A percentile compares a stretch with the other conserved stretches of the same genome.
Conservation (phyloP, 2,888 invertebrate species). For the Pterostichus niger region DNA sequence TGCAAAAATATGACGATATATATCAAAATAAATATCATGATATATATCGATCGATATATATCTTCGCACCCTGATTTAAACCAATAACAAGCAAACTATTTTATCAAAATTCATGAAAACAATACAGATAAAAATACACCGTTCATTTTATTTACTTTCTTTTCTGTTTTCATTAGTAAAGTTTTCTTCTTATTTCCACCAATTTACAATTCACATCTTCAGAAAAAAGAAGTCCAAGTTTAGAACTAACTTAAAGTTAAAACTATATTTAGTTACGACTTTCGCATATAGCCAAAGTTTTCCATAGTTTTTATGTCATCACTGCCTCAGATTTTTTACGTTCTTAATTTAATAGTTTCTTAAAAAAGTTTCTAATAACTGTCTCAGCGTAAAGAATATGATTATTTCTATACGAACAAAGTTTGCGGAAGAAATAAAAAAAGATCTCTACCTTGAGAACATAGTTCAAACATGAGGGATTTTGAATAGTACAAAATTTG, state of each 20-base stretch:
- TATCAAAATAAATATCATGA: too few species aligned
- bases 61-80: too few species aligned
- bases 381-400: slow-evolving; percentile 22
- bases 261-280: slow-evolving; percentile 52
- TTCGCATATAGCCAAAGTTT: slow-evolving; percentile 38
- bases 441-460: not conserved
- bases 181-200: slow-evolving; percentile 6
- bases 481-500: slow-evolving; percentile 29
- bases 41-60: too few species aligned
- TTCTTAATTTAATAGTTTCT: slow-evolving; percentile 36
- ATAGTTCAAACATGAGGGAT: not conserved
- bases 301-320: slow-evolving; percentile 4
- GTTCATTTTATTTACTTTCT: slow-evolving; percentile 4
- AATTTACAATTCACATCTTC: slow-evolving; percentile 39
- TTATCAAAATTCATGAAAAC: too few species aligned
- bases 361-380: slow-evolving; percentile 22
- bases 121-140: too few species aligned
- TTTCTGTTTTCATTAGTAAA: slow-evolving; percentile 5
- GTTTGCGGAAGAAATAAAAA: not conserved
- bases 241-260: slow-evolving; percentile 32
- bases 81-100: too few species aligned
- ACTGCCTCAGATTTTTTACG: slow-evolving; percentile 18
- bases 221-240: slow-evolving; percentile 33
- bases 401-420: slow-evolving; percentile 27
- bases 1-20: too few species aligned